Evolutionary conservation across 2,797 vertebrate species (phyloP).

Genomic region (Podargus strigoides): DNA sequence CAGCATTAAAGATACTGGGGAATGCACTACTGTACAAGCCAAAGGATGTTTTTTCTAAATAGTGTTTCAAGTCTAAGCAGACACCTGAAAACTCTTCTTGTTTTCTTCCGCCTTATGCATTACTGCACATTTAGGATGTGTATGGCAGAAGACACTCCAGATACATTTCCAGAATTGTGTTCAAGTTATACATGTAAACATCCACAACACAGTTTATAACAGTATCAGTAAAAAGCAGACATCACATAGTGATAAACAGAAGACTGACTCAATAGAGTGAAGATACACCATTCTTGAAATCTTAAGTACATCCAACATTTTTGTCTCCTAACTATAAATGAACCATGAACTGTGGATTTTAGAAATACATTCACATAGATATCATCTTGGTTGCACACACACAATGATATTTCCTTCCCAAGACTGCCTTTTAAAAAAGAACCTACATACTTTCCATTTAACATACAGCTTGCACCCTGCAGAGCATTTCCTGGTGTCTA

Average conservation of each 20-base stretch:
- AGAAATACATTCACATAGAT: neutral
- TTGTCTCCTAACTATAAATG: neutral
- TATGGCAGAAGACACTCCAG: neutral
- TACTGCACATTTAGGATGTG: neutral
- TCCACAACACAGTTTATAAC: conserved; percentile 20
- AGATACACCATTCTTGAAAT: neutral
- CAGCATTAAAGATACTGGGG: neutral
- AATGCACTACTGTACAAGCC: neutral
- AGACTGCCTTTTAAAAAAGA: neutral
- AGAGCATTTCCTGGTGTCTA: neutral
- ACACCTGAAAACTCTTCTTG: neutral
- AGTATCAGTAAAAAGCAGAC: neutral
- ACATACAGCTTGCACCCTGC: neutral
- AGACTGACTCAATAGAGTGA: neutral
- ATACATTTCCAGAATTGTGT: neutral
- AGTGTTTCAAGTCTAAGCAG: neutral
- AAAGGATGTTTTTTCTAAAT: neutral
- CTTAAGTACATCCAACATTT: neutral
- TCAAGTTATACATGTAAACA: conserved; percentile 24
- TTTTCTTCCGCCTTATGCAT: neutral
- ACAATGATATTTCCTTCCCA: neutral
- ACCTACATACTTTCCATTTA: neutral
- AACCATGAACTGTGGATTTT: neutral
- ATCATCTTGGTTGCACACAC: neutral
- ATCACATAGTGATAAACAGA: neutral